phyloP scores from a whole-genome alignment of 2,888 invertebrate species.

The Cheilosia scutellata region DNA sequence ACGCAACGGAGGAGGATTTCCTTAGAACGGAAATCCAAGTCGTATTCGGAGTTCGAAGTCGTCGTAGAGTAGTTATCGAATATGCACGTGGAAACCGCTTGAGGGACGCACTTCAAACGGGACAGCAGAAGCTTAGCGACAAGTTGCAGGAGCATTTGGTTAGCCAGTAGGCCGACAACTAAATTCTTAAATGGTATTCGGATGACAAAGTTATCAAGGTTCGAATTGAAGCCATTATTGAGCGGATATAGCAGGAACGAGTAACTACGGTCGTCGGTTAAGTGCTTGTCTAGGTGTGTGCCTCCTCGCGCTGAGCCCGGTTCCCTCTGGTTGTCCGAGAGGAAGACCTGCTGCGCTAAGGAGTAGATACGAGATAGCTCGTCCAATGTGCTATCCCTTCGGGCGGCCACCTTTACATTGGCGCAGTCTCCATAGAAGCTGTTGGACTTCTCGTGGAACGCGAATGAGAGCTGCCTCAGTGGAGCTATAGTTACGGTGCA shows the following conservation, averaged over 20 bases:
- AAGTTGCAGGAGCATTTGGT: conserved; percentile 96
- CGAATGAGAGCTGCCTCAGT: conserved; percentile 93
- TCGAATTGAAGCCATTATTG: conserved; percentile 88
- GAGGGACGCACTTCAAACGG: conserved; percentile 87
- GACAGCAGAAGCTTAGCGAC: conserved; percentile 94
- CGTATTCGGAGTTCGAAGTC: conserved; percentile 84
- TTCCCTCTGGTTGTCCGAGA: conserved; percentile 86
- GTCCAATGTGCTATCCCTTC: conserved; percentile 92
- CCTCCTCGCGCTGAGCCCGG: conserved; percentile 77
- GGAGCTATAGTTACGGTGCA: conserved; percentile 94
- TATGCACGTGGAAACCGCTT: conserved; percentile 85
- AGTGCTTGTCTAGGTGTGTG: conserved; percentile 83
- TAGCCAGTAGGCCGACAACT: conserved; percentile 94
- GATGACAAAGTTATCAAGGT: conserved; percentile 91
- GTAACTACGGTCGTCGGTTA: conserved; percentile 93
- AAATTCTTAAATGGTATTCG: conserved; percentile 94
- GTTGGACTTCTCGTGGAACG: conserved; percentile 95
- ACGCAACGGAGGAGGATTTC: conserved; percentile 91
- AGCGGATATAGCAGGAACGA: conserved; percentile 94
- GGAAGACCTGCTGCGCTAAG: conserved; percentile 94
- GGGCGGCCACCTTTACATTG: conserved; percentile 96
- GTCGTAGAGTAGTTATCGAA: conserved; percentile 84
- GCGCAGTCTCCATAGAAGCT: conserved; percentile 97
- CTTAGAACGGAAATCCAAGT: conserved; percentile 84
- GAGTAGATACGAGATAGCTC: conserved; percentile 94